Base-by-base conservation (phyloP, 23 tunicate species). In the Halocynthia aurantium region DNA sequence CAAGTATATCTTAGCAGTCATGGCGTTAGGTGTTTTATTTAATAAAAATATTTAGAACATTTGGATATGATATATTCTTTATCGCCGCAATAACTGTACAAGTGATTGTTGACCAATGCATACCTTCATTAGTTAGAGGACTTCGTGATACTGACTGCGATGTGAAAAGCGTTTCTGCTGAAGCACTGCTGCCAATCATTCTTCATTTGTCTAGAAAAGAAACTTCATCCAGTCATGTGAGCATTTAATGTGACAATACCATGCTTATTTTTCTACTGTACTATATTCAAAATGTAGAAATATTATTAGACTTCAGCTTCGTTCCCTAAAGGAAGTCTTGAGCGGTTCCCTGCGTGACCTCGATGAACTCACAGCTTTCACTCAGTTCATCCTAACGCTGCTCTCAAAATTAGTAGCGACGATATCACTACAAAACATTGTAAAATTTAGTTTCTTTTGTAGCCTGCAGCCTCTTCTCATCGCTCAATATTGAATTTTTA, bases 81-180 rank as follows among this genome's bases (percentile, higher is more conserved):
- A 57, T 11, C 12, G 13, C 13, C 62, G 11, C 62, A 10, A 10
- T 57, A 57, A 57, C 11, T 13, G n/a, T n/a, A n/a, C 31, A 49
- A 5, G 18, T 65, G 49, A 57, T 81, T 31, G 67, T 92, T 13
- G 58, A 75, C 8, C 57, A 52, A 17, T 92, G 90, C 70, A 62
- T 92, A 50, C 88, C 84, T 6, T 21, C 85, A 8, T 68, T 92
- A n/a, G 20, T 92, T 0, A 20, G 53, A 51, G 98, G 98, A 7
- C 60, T 92, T 31, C 72, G 60, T 10, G 98, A 92, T 65, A 49
- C 22, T 7, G 98, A 92, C 61, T 91, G 91, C 9, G 98, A 92
- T 68, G 90, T 92, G 7, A 86, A 57, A 82, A 92, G 87, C 72
- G 91, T 86, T 40, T 82, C 98, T 6, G 98, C 98, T 9, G 88